A percentile compares a stretch with the other conserved stretches of the same genome.
phyloP scores from a whole-genome alignment of 2,113 vertebrate genomes.

The Grus americana region DNA sequence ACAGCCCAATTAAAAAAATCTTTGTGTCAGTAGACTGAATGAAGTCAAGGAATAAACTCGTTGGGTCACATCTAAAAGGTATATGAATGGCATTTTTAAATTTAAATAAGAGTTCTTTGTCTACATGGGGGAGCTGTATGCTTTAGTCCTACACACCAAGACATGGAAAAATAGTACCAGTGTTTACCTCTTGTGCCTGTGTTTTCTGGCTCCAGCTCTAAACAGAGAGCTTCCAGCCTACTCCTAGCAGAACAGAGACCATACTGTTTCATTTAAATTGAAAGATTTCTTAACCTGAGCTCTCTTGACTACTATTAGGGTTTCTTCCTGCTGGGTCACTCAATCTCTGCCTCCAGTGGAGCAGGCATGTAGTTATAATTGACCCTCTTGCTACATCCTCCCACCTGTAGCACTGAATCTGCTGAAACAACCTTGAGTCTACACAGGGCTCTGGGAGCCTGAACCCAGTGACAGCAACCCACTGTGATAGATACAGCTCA shows the following conservation, averaged over 20 bases:
- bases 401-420: not conserved
- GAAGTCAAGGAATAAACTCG: not conserved
- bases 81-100: not conserved
- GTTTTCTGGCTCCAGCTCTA: not conserved
- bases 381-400: not conserved
- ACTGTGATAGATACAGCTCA: not conserved
- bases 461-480: not conserved
- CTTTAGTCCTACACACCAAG: not conserved
- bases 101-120: not conserved
- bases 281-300: slow-evolving; percentile 11
- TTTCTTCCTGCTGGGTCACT: not conserved
- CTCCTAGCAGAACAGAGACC: not conserved
- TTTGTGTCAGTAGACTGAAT: not conserved
- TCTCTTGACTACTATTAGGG: not conserved
- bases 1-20: not conserved
- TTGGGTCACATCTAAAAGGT: not conserved
- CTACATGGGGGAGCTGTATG: not conserved
- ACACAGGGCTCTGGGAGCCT: not conserved
- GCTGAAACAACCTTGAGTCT: not conserved
- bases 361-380: not conserved
- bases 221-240: not conserved
- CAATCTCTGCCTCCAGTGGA: not conserved
- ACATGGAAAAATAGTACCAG: not conserved
- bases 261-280: not conserved
- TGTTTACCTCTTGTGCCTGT: not conserved